Evolutionary conservation across 2,888 invertebrate species (phyloP).

Genomic region (Pyrgus malvae): DNA sequence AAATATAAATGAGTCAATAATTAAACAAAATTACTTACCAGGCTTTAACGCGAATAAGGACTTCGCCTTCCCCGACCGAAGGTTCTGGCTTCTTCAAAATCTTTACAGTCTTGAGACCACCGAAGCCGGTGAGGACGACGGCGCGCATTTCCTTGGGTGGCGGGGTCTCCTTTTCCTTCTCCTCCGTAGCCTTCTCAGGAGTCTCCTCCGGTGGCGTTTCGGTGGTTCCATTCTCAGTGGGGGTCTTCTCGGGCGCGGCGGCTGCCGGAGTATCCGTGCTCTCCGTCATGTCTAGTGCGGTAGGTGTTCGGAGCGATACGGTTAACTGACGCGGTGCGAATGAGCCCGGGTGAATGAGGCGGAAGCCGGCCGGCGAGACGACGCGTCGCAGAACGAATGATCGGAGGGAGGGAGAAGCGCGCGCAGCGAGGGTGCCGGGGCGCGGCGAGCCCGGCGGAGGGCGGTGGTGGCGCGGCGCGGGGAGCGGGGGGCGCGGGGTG

Average conservation of each 20-base stretch:
- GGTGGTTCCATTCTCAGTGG: constrained; percentile 76
- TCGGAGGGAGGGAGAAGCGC: constrained; percentile 69
- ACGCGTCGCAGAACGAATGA: constrained; percentile 80
- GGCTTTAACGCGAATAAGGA: constrained; percentile 91
- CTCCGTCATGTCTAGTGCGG: constrained; percentile 69
- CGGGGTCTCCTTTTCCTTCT: constrained; percentile 78
- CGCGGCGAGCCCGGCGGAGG: constrained; percentile 1
- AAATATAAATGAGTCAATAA: constrained; percentile 31
- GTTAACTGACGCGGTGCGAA: constrained; percentile 65
- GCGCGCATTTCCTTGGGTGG: constrained; percentile 92
- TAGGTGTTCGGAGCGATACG: constrained; percentile 58
- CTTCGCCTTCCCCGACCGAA: constrained; percentile 86
- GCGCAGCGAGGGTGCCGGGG: constrained; percentile 50
- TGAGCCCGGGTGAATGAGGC: constrained; percentile 58
- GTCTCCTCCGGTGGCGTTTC: constrained; percentile 75
- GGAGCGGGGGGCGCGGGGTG: constrained; percentile 29
- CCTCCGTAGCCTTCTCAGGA: constrained; percentile 79
- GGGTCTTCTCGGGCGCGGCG: constrained; percentile 80
- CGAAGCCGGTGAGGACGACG: constrained; percentile 92
- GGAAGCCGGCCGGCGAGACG: constrained; percentile 70
- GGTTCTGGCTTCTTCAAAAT: constrained; percentile 91
- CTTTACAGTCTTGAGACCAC: constrained; percentile 92
- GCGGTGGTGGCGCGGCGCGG: background rate
- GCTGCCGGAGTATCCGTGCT: constrained; percentile 76
- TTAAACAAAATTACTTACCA: constrained; percentile 84